Conservation (phyloP, 2,888 invertebrate species). For the Tuberolachnus salignus region DNA sequence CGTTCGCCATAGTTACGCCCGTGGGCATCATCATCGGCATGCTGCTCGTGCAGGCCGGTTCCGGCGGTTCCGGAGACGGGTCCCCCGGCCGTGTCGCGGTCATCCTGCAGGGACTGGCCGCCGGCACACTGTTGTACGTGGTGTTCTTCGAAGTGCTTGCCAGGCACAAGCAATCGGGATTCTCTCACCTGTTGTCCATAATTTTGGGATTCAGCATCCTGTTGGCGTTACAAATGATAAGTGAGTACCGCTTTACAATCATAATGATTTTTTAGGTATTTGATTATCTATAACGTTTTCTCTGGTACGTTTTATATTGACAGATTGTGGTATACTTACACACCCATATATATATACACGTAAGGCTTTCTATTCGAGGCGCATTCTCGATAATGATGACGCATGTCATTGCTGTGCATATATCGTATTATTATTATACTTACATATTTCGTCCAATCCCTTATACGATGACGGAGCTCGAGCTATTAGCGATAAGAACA, state of each 20-base stretch:
- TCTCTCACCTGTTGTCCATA: slow-evolving; percentile 68
- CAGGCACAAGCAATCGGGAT: slow-evolving; percentile 70
- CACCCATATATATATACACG: too few species aligned
- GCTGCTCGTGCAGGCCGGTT: slow-evolving; percentile 63
- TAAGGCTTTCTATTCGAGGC: too few species aligned
- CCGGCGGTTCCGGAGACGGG: slow-evolving; percentile 63
- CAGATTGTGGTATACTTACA: too few species aligned
- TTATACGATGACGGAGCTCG: too few species aligned
- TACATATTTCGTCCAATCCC: too few species aligned
- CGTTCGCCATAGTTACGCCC: slow-evolving; percentile 73
- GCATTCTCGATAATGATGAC: too few species aligned
- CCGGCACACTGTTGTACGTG: slow-evolving; percentile 79
- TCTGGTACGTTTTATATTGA: too few species aligned
- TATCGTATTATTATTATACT: too few species aligned
- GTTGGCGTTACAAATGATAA: slow-evolving; percentile 63
- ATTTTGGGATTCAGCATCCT: slow-evolving; percentile 68
- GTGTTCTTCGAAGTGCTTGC: slow-evolving; percentile 83
- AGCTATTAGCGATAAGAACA: too few species aligned
- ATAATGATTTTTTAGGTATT: too few species aligned
- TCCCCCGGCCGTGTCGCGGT: slow-evolving; percentile 65
- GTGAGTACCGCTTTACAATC: slow-evolving; percentile 58
- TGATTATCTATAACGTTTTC: too few species aligned
- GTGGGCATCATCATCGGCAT: slow-evolving; percentile 73
- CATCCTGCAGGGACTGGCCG: slow-evolving; percentile 73
- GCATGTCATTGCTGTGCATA: too few species aligned